Percentiles rank a stretch among this genome's conserved stretches.
Conservation (phyloP, 2,113 vertebrate genomes). For the Centropus unirufus region DNA sequence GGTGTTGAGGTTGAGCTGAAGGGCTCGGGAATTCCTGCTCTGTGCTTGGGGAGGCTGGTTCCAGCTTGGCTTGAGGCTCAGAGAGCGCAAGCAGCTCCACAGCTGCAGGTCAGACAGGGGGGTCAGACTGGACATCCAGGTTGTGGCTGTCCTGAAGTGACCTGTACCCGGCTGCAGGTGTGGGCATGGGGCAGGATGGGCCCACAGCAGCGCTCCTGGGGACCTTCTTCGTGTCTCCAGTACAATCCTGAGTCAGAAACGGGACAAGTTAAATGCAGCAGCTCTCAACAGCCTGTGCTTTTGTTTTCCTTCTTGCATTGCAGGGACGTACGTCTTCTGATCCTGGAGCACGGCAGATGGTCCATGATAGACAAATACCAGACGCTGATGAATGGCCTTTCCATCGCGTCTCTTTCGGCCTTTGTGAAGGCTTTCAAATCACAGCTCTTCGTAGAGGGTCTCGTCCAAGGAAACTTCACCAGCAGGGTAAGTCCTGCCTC, state of each 20-base stretch:
- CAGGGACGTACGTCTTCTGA: conserved; percentile 90
- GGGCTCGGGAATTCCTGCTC: not conserved
- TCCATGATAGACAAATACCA: conserved; percentile 92
- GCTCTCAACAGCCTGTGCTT: not conserved
- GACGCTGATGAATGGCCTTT: conserved; percentile 84
- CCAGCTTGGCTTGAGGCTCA: not conserved
- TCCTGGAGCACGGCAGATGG: conserved; percentile 91
- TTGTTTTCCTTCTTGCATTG: not conserved
- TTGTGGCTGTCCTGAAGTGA: not conserved
- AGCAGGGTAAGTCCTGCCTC: conserved; percentile 81
- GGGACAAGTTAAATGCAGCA: not conserved
- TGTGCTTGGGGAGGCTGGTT: not conserved
- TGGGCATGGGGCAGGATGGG: not conserved
- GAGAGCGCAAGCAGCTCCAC: not conserved
- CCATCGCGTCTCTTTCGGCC: conserved; percentile 80
- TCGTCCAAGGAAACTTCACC: conserved; percentile 94
- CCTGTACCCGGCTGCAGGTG: not conserved
- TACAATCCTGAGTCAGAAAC: rapidly evolving
- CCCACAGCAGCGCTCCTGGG: not conserved
- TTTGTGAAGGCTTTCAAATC: conserved; percentile 88
- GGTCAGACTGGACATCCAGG: not conserved
- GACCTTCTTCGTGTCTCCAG: not conserved
- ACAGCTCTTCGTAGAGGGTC: conserved; percentile 88
- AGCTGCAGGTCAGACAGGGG: rapidly evolving
- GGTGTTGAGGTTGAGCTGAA: not conserved